Base-by-base conservation (phyloP, 1,140 invertebrate genomes). In the Bombus pascuorum region DNA sequence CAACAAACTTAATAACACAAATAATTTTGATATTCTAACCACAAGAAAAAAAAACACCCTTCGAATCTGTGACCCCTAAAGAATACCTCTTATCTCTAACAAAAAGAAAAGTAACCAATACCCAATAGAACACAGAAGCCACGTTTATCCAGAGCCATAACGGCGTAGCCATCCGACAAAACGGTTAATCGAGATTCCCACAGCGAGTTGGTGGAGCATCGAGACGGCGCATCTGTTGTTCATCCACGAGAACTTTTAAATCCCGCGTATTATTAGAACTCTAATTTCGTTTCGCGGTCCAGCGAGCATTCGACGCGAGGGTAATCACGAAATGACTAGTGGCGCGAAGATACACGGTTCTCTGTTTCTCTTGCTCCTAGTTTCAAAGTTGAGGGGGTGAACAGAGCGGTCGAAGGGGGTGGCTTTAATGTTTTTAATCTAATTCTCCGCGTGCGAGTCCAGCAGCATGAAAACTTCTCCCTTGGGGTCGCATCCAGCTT, bases 211-310 rank as follows among this genome's bases (percentile, higher is more conserved):
- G 62, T 10, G 74, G 37, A 39, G 53, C 53, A 2, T 66, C 72
- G 81, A 39, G 34, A 32, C 62, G 81, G 39, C 81, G 75, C 86
- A 87, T 87, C 81, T 79, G 88, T 90, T 90, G 87, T 90, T 87
- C 88, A 80, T 87, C 68, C 88, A 77, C 66, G 59, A 32, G 15
- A 82, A 90, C 88, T 92, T 62, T 90, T 91, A 90, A 91, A 91
- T 91, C 91, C 87, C 77, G 77, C 85, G 79, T 90, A 91, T 92
- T 90, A 91, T 91, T 91, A 86, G 87, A 88, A 90, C 86, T 91
- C 89, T 92, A 93, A 93, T 92, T 91, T 90, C 85, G 90, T 92
- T 93, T 92, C 89, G 91, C 88, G 91, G 92, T 91, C 87, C 91
- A 89, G 83, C 88, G 88, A 88, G 68, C 88, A 77, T 86, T 89